Evolutionary conservation across 2,797 vertebrate genomes (phyloP), one percentile per base, ranked within the genome.

Genomic region (Acanthornis magna): DNA sequence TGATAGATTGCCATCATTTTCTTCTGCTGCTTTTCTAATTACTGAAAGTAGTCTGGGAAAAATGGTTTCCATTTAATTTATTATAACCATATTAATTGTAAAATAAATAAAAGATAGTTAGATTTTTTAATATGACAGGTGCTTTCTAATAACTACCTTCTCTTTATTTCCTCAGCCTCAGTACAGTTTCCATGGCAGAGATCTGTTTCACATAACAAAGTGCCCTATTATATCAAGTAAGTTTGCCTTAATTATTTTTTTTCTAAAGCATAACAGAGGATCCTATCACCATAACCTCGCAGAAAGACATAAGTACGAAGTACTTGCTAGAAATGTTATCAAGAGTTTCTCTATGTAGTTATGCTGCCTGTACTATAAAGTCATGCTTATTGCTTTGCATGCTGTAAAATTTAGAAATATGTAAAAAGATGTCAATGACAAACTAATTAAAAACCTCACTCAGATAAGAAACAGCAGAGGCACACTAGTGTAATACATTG

Each of bases 221-320:
- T 99, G 96, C 99, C 99, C 95, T 99, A 99, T 97, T 99, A 99
- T 92, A 99, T 99, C 98, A 99, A 99, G 99, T 99, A 99, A 99
- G 99, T 99, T 96, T 94, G 80, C 60, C 81, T 93, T 95, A 87
- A 48, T 96, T 97, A 20, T 95, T 58, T 48, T 42, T 73, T 87
- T 80, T 63, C 53, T 72, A 71, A 84, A 75, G 36, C 42, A 25
- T 85, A 95, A 73, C 40, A 51, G 30, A 88, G 30, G 3, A 15
- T 62, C 14, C 74, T 78, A 51, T 61, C 21, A 42, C 32, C 10
- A 19, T 60, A 57, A 73, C 16, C 17, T 89, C 61, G 9, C 50
- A 68, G 25, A 53, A 74, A 74, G 67, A 65, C 29, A 14, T 12
- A 60, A 9, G 6, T 53, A 48, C 38, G 61, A 93, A 81, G 40